These are phyloP conservation scores for Hoplostethus atlanticus DNA, from an alignment of 2,797 vertebrate species.

Conservation along the genomic window DNA sequence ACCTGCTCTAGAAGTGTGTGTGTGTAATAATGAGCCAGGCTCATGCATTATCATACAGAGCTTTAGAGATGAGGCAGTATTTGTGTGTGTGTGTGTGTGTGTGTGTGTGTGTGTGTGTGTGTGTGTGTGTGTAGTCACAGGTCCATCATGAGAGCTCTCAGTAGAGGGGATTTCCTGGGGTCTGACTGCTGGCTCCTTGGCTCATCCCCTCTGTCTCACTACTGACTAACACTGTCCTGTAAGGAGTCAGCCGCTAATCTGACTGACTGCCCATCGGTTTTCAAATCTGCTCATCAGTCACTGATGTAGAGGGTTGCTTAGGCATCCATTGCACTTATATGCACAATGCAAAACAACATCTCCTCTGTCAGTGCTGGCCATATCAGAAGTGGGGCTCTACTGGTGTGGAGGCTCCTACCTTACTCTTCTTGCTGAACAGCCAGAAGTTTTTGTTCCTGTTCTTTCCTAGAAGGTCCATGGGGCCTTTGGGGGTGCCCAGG, in stretches of 20 bases:
- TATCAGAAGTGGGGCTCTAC: not conserved
- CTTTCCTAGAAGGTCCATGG: constrained; percentile 86
- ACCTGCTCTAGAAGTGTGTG: constrained; percentile 62
- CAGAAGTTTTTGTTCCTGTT: constrained; percentile 89
- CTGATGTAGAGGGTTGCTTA: not conserved
- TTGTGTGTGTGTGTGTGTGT: constrained; percentile 14
- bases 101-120: constrained; percentile 18
- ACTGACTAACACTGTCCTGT: constrained; percentile 10
- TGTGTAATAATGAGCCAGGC: constrained; percentile 36
- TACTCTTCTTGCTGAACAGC: constrained; percentile 92
- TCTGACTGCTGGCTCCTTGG: constrained; percentile 25
- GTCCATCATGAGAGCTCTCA: constrained; percentile 50
- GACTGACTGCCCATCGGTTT: constrained; percentile 5
- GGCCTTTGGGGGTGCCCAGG: constrained; percentile 88
- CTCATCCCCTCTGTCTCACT: constrained; percentile 10
- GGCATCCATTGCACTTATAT: constrained; percentile 1
- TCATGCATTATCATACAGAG: constrained; percentile 61
- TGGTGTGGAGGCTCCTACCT: constrained; percentile 80
- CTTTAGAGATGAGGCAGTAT: constrained; percentile 28
- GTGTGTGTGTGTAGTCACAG: constrained; percentile 43
- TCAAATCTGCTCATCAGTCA: constrained; percentile 6
- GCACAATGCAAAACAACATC: constrained; percentile 5
- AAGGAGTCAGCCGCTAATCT: constrained; percentile 31
- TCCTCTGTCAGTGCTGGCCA: not conserved
- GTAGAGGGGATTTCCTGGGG: constrained; percentile 40